Evolutionary conservation across 2,113 vertebrate genomes (phyloP).

Genomic region (Seriola quinqueradiata): DNA sequence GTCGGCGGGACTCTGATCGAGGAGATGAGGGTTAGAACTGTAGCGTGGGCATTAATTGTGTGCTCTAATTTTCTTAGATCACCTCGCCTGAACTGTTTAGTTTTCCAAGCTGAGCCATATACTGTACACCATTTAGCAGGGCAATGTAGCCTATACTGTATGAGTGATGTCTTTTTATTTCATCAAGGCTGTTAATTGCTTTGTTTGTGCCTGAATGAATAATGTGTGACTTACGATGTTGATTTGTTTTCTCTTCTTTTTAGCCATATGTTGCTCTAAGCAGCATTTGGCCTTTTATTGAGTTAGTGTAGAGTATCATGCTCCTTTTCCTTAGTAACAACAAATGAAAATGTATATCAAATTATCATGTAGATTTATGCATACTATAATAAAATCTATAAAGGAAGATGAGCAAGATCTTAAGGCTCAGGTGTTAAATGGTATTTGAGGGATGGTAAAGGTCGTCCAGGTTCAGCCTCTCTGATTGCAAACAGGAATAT

Average conservation of each 20-base stretch:
- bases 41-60: constrained; percentile 69
- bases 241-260: constrained; percentile 47
- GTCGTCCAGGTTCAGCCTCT: constrained; percentile 37
- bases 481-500: constrained; percentile 40
- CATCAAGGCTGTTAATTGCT: constrained; percentile 57
- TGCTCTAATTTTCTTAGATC: constrained; percentile 59
- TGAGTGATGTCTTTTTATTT: constrained; percentile 55
- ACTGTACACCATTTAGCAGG: constrained; percentile 62
- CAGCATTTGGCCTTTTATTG: constrained; percentile 57
- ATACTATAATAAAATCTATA: constrained; percentile 67
- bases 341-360: constrained; percentile 74
- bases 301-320: constrained; percentile 68
- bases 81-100: constrained; percentile 55
- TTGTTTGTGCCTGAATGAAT: constrained; percentile 75
- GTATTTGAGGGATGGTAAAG: constrained; percentile 41
- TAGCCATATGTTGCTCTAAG: constrained; percentile 20
- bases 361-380: constrained; percentile 78
- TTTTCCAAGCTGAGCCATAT: constrained; percentile 78
- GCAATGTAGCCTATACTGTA: constrained; percentile 72
- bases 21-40: constrained; percentile 50
- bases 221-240: constrained; percentile 53
- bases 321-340: constrained; percentile 71
- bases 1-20: neutral
- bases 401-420: constrained; percentile 45
- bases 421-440: constrained; percentile 40